A percentile compares a stretch with the other conserved stretches of the same genome.
Evolutionary conservation across 1,140 invertebrate species (phyloP).

Genomic region (Brachionus rubens): DNA sequence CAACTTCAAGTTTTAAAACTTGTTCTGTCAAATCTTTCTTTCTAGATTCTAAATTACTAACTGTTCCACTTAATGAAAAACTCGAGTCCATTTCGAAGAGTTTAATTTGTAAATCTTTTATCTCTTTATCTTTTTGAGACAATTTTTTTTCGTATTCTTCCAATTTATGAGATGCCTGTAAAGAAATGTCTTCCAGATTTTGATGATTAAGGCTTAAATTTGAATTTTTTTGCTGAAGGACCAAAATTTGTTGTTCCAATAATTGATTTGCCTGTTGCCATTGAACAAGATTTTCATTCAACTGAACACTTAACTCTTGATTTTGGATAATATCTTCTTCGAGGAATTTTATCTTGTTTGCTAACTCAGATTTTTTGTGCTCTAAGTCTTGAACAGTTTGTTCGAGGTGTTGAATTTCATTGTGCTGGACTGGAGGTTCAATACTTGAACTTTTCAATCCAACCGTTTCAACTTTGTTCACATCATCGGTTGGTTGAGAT

Average conservation of each 20-base stretch:
- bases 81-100: background rate
- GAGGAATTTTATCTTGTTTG: background rate
- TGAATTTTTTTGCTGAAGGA: background rate
- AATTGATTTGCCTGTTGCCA: slow-evolving; percentile 11
- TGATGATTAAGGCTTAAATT: background rate
- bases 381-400: background rate
- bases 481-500: too few species aligned
- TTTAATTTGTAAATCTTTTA: background rate
- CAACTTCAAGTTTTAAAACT: background rate
- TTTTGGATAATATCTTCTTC: background rate
- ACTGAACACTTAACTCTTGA: background rate
- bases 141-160: too few species aligned
- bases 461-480: too few species aligned
- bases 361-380: background rate
- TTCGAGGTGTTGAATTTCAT: too few species aligned
- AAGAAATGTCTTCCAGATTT: background rate
- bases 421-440: too few species aligned
- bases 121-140: too few species aligned
- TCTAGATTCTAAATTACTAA: background rate
- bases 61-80: background rate
- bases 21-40: background rate
- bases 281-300: slow-evolving; percentile 9
- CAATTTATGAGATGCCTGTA: too few species aligned
- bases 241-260: background rate
- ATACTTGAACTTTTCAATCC: too few species aligned